Evolutionary conservation across 2,113 vertebrate species (phyloP), one percentile per base, ranked within the genome.

Genomic region (Cygnus atratus): DNA sequence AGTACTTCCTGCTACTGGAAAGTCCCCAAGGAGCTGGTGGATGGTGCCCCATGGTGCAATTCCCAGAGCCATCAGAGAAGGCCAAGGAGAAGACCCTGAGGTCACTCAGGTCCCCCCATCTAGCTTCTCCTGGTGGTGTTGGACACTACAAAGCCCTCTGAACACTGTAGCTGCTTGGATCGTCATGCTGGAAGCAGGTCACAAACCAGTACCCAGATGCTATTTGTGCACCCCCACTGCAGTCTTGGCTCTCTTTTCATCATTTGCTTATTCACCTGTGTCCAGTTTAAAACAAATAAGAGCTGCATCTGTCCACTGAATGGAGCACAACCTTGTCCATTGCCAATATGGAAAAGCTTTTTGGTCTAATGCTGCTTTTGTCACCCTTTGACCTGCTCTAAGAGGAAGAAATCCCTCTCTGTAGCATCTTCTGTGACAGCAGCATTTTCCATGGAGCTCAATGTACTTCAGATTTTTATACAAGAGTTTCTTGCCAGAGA

Each of bases 61-160:
- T 31, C 31, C 22, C 33, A 77, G 37, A 61, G 25, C 28, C 48
- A 20, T 0, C 3, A 48, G 29, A 66, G 20, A 48, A 75, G 9
- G 35, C 0, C 1, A 68, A 74, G 44, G 44, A 79, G 24, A 3
- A 43, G 41, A 52, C 15, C 14, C 68, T 33, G 3, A 0, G 0
- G 33, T 59, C 66, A 35, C 22, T 20, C 11, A 11, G 10, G 21
- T 59, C 28, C 54, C 12, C 7, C 10, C 19, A 50, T 21, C 14
- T 39, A 57, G 24, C 29, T 80, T 77, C 29, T 48, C 6, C 35
- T 65, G 39, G 24, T 79, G 18, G 11, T 33, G 57, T 0, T 9
- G 35, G 44, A 54, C 7, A 5, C 44, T 41, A 41, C 7, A 59
- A 59, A 78, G 17, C 29, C 17, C n/a, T 67, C 37, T 46, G n/a